These are phyloP conservation scores for Nowickia ferox DNA, from an alignment of 2,888 invertebrate genomes.

Conservation along the genomic window DNA sequence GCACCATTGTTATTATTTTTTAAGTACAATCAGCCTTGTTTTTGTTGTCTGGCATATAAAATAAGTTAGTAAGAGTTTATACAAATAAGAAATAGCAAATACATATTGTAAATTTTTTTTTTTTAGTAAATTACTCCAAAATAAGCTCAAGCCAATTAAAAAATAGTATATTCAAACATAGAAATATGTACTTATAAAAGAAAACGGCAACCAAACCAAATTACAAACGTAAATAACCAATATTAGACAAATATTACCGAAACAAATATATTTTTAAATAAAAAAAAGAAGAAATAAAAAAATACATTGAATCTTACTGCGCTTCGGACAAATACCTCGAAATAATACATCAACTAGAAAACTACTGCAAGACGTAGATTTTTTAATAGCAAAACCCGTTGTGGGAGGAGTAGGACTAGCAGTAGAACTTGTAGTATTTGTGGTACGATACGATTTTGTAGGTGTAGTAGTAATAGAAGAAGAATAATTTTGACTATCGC, in stretches of 20 bases:
- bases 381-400: slow-evolving; percentile 80
- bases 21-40: too few species aligned
- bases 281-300: slow-evolving; percentile 66
- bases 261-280: slow-evolving; percentile 56
- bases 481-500: slow-evolving; percentile 68
- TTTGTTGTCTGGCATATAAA: too few species aligned
- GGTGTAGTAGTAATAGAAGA: slow-evolving; percentile 72
- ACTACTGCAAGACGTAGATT: slow-evolving; percentile 84
- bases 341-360: slow-evolving; percentile 84
- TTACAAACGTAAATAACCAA: slow-evolving; percentile 32
- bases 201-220: slow-evolving; percentile 39
- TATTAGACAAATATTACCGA: slow-evolving; percentile 54
- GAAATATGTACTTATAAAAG: slow-evolving; percentile 29
- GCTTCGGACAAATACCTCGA: slow-evolving; percentile 83
- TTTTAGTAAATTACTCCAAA: slow-evolving; percentile 27
- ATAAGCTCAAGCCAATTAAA: slow-evolving; percentile 51
- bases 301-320: slow-evolving; percentile 80
- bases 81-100: too few species aligned
- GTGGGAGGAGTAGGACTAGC: slow-evolving; percentile 73
- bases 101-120: background rate
- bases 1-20: too few species aligned
- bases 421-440: slow-evolving; percentile 75
- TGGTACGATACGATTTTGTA: slow-evolving; percentile 71
- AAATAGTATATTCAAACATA: slow-evolving; percentile 6
- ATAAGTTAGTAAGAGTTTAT: too few species aligned